Evolutionary conservation across 2,113 vertebrate genomes (phyloP), one percentile per base, ranked within the genome.

Genomic region (Chauna torquata): DNA sequence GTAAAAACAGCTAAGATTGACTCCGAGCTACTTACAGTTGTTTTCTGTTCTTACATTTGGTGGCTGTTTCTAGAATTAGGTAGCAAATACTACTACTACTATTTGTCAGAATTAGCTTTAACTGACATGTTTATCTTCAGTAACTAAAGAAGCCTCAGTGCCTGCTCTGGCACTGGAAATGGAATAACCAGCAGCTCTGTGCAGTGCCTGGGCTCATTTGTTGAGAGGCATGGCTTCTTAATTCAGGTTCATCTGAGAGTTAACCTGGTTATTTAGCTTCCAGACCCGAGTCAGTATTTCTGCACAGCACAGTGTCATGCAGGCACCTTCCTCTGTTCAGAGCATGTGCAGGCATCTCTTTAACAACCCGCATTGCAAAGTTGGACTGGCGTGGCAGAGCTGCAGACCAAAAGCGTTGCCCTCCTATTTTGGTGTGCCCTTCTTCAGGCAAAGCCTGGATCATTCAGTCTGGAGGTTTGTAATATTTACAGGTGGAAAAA

Each of bases 1-100:
- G 30, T 72, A 90, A 96, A 95, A 96, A 92, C 36, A 97, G 55
- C 81, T 44, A 49, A 84, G 47, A 82, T 36, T 89, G 81, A 80
- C 64, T 78, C 42, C 2, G 3, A 86, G 47, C 76, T 89, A 90
- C 24, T 44, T 80, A 34, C 20, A 64, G 69, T 25, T 82, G 58
- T 0, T 45, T 72, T 61, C 20, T 62, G 16, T 72, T 70, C 30
- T 77, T 79, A 57, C 11, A 87, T 92, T 55, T 61, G 9, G 65
- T 45, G 75, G 54, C 44, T 75, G 45, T 27, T 77, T 90, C 82
- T 70, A 85, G 49, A 72, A 34, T 24, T 55, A 30, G 24, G n/a
- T 47, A 90, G 84, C 80, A 96, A 94, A 89, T 57, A 58, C 52
- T 52, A 32, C 9, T 45, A 87, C 78, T 36, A 80, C 12, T 34